Conservation (phyloP, 2,113 vertebrate genomes). For the Leucopternis melanops region DNA sequence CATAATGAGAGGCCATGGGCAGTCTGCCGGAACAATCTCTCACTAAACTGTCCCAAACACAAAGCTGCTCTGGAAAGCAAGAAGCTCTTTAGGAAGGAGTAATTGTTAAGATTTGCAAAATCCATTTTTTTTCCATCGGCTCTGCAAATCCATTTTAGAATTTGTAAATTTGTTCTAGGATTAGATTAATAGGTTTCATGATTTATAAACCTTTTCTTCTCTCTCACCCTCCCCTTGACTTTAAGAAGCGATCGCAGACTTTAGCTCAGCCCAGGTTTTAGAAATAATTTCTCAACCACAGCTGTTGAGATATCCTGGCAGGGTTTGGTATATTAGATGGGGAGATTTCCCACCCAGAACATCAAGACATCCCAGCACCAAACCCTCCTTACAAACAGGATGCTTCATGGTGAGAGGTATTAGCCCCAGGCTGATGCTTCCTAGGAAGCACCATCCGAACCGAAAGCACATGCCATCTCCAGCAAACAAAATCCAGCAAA, state of each 20-base stretch:
- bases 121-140: background rate
- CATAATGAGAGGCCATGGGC: background rate
- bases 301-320: background rate
- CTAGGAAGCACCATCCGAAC: background rate
- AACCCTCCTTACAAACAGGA: background rate
- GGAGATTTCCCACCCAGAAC: background rate
- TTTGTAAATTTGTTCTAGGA: constrained; percentile 59
- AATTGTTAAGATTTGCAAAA: constrained; percentile 30
- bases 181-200: constrained; percentile 52
- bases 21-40: background rate
- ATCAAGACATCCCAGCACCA: background rate
- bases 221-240: background rate
- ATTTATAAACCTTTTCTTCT: constrained; percentile 35
- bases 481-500: background rate
- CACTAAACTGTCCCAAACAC: constrained; percentile 8
- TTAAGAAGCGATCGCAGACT: background rate
- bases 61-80: background rate
- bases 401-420: background rate
- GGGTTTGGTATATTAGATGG: background rate
- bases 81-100: constrained; percentile 21
- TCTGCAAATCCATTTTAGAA: constrained; percentile 49
- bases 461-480: fast-evolving
- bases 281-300: background rate
- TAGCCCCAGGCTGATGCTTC: background rate
- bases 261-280: background rate